Conservation (phyloP, 2,113 vertebrate genomes). For the Dicerorhinus sumatrensis region DNA sequence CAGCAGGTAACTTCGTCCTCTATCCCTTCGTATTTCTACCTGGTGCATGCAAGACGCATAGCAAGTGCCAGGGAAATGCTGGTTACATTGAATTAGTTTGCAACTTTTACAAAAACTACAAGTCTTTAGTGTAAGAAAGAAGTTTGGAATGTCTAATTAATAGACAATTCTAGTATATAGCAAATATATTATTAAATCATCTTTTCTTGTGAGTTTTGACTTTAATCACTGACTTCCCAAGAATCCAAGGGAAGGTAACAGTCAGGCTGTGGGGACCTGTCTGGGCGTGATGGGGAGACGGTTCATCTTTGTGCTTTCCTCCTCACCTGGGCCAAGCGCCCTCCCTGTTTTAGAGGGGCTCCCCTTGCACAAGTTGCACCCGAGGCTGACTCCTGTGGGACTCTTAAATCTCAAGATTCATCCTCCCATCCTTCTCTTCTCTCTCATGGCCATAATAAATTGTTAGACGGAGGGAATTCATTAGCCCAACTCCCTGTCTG, state of each 20-base stretch:
- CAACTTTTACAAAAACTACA: not conserved
- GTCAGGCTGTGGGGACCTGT: no score
- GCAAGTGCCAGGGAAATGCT: not conserved
- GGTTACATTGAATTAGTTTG: not conserved
- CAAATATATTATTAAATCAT: not conserved
- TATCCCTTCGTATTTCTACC: not conserved
- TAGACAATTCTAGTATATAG: not conserved
- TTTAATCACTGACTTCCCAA: not conserved
- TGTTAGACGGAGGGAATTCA: no score
- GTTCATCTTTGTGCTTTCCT: accelerated
- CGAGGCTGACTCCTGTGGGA: not conserved
- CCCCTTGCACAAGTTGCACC: accelerated
- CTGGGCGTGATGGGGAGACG: no score
- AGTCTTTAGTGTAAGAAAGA: not conserved
- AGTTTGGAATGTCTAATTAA: not conserved
- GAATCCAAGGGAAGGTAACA: not conserved
- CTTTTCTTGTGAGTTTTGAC: not conserved
- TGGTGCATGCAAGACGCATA: accelerated
- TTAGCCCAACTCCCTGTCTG: not conserved
- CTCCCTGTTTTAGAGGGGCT: not conserved
- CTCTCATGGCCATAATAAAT: not conserved
- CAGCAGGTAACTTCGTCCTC: not conserved
- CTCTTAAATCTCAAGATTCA: not conserved
- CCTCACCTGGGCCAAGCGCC: accelerated
- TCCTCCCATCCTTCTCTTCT: not conserved